A percentile compares a stretch with the other conserved stretches of the same genome.
These are phyloP conservation scores for Eilema depressum DNA, from an alignment of 2,888 invertebrate species.

Conservation along the genomic window DNA sequence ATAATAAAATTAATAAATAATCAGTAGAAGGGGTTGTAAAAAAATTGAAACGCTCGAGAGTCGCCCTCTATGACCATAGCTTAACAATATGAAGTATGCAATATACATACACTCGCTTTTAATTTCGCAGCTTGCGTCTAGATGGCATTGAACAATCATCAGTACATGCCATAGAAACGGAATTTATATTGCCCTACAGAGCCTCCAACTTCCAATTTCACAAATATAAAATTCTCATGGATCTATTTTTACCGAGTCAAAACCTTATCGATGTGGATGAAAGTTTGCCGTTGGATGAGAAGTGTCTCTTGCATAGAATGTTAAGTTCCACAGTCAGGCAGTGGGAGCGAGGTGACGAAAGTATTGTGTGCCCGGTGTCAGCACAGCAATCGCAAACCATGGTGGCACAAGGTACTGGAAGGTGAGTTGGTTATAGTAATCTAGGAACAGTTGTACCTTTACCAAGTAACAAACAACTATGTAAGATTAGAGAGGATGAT, in stretches of 20 bases:
- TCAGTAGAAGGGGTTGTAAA: neutral
- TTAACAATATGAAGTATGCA: neutral
- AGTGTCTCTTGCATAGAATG: conserved; percentile 84
- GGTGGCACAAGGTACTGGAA: conserved; percentile 59
- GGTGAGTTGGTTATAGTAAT: conserved; percentile 52
- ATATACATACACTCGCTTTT: conserved; percentile 13
- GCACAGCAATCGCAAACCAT: conserved; percentile 69
- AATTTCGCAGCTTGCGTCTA: conserved; percentile 83
- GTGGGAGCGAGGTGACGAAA: conserved; percentile 88
- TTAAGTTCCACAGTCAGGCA: conserved; percentile 87
- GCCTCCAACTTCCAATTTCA: conserved; percentile 87
- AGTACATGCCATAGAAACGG: conserved; percentile 76
- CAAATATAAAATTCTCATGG: conserved; percentile 87
- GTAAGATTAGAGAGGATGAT: too few species aligned
- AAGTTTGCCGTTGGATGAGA: conserved; percentile 77
- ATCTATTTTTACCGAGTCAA: conserved; percentile 86
- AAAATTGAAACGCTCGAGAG: neutral
- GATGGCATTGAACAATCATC: conserved; percentile 88
- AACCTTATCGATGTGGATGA: conserved; percentile 72
- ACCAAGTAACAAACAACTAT: too few species aligned
- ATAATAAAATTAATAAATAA: too few species aligned
- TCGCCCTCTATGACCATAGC: conserved; percentile 9
- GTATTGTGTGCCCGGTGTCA: conserved; percentile 79
- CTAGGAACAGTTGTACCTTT: neutral
- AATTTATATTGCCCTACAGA: conserved; percentile 85